Evolutionary conservation across 1,140 invertebrate genomes (phyloP).

Genomic region (Papilio glaucus): DNA sequence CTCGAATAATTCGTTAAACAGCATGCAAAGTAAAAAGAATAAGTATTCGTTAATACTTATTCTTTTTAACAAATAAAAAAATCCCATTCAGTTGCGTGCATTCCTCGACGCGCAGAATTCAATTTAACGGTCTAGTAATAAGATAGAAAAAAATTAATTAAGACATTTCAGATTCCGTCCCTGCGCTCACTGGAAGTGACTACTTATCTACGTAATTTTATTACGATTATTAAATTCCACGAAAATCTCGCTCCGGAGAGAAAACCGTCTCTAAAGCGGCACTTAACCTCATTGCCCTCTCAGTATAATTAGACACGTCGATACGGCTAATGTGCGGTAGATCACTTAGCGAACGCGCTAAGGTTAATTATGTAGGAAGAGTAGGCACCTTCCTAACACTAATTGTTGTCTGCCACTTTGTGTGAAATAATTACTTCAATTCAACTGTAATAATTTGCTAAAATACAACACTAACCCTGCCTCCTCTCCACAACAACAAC

Average conservation of each 20-base stretch:
- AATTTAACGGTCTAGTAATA: conserved; percentile 10
- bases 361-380: conserved; percentile 21
- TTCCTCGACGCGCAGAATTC: not conserved
- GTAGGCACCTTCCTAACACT: conserved; percentile 6
- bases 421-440: conserved; percentile 4
- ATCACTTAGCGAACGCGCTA: conserved; percentile 31
- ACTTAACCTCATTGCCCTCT: conserved; percentile 44
- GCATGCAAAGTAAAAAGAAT: too few species aligned
- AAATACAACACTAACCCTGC: not conserved
- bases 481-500: too few species aligned
- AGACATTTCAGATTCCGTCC: conserved; percentile 28
- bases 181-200: conserved; percentile 12
- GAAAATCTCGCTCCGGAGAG: conserved; percentile 13
- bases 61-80: not conserved
- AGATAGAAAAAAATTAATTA: conserved; percentile 17
- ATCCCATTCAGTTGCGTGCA: not conserved
- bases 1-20: too few species aligned
- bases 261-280: conserved; percentile 23
- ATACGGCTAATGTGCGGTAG: conserved; percentile 36
- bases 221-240: conserved; percentile 38
- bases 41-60: not conserved
- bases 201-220: conserved; percentile 32
- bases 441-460: not conserved
- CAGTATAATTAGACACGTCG: conserved; percentile 41
- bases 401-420: not conserved